Evolutionary conservation across 92 coral and sea anemone genomes (phyloP).

Genomic region (Palythoa heliodiscus): DNA sequence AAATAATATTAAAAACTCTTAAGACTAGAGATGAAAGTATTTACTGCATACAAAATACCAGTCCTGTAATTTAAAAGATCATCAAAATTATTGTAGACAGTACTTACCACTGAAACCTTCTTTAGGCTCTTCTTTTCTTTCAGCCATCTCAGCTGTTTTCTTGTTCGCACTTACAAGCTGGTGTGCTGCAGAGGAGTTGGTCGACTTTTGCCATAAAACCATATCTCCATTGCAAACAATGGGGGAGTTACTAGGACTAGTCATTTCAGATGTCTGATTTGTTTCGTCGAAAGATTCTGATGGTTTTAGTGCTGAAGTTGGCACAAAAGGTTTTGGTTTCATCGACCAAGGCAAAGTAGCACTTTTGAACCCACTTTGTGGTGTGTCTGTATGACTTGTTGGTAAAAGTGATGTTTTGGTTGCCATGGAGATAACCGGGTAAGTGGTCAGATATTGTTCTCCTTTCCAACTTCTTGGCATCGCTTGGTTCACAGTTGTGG

Average conservation of each 20-base stretch:
- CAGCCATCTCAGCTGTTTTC: not conserved
- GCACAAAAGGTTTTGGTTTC: conserved; percentile 22
- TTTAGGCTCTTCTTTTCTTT: not conserved
- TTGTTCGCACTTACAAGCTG: not conserved
- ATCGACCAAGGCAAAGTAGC: conserved; percentile 25
- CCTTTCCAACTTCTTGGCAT: not conserved
- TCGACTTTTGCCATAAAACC: not conserved
- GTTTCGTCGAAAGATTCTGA: not conserved
- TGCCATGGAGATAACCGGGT: not conserved
- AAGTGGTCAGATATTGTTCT: not conserved
- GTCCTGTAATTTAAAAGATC: no score
- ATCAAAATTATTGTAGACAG: not conserved
- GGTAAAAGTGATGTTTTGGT: not conserved
- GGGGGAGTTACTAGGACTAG: not conserved
- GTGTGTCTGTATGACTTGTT: not conserved
- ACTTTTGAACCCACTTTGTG: conserved; percentile 14
- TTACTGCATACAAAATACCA: no score
- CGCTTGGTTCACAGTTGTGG: not conserved
- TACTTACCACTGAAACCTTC: not conserved
- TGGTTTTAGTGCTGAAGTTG: not conserved
- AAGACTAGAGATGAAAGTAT: no score
- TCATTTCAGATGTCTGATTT: not conserved
- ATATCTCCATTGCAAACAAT: conserved; percentile 9
- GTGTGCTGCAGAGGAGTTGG: not conserved
- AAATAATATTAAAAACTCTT: no score